Percentiles rank a stretch among this genome's conserved stretches.
These are phyloP conservation scores for Hozukius guyotensis DNA, from an alignment of 2,797 vertebrate genomes.

Conservation along the genomic window DNA sequence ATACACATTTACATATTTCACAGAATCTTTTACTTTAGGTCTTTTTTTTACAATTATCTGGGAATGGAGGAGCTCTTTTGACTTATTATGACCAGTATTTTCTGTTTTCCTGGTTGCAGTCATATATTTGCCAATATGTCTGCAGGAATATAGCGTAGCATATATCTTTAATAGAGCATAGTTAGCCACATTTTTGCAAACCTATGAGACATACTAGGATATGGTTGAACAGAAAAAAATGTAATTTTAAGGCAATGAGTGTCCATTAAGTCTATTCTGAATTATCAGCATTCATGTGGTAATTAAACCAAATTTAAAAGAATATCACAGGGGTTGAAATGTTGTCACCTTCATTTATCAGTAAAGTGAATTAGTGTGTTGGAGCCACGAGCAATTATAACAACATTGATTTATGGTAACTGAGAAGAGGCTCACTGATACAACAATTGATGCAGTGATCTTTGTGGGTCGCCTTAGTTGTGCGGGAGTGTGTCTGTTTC, in stretches of 20 bases:
- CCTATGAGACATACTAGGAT: neutral
- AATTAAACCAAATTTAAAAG: neutral
- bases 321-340: neutral
- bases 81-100: neutral
- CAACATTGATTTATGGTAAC: conserved; percentile 42
- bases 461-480: conserved; percentile 62
- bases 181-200: neutral
- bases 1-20: neutral
- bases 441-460: conserved; percentile 41
- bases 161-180: no score
- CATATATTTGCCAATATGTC: neutral
- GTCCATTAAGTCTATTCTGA: neutral
- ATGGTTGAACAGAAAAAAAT: neutral
- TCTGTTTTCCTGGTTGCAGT: neutral
- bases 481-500: conserved; percentile 58
- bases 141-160: no score
- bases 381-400: conserved; percentile 35
- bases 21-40: neutral
- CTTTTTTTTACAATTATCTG: neutral
- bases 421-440: conserved; percentile 34
- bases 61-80: neutral
- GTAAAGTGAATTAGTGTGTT: conserved; percentile 21
- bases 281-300: neutral
- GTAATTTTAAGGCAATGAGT: neutral
- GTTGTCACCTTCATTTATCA: conserved; percentile 14